Base-by-base conservation (phyloP, 1,140 invertebrate species). In the Harpegnathos saltator region DNA sequence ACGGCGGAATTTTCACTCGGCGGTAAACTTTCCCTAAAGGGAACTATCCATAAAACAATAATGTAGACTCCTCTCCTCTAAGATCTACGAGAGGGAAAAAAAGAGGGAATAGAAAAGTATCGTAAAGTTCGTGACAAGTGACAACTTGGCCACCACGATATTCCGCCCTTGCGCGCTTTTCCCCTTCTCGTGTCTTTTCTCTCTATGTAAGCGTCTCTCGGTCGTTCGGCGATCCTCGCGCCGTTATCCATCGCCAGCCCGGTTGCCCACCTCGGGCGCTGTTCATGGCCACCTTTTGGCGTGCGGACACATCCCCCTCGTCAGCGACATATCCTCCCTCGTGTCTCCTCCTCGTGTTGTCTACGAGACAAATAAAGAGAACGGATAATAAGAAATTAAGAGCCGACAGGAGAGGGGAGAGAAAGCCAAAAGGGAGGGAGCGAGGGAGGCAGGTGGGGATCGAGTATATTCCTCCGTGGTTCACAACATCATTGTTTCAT, bases 241-340 rank as follows among this genome's bases (percentile, higher is more conserved):
- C 17, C 73, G 74, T 74, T 72, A 61, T 84, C 72, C 54, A 66
- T 77, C 80, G 80, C 80, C 65, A 91, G 89, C 91, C 86, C 86
- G 90, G 89, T 89, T 91, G 90, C 85, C 90, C 90, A 86, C 84
- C 83, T 86, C 77, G 90, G 87, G 86, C 90, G 89, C 89, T 88
- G 78, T 84, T 86, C 75, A 84, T 65, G 84, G 73, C 78, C 38
- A 85, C 66, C 81, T 85, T 63, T 44, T 66, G 54, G 54, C 77
- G 50, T 52, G 77, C 73, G 74, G 29, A 48, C 72, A 56, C n/a
- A n/a, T n/a, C 66, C 54, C 38, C 61, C 24, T 56, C 44, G n/a
- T 14, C 19, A 24, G 29, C 54, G 33, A n/a, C n/a, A n/a, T 75
- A 52, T 65, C 29, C 19, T n/a, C n/a, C n/a, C n/a, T n/a, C n/a